Base-by-base conservation (phyloP, 2,797 vertebrate genomes). In the Lates japonicus region DNA sequence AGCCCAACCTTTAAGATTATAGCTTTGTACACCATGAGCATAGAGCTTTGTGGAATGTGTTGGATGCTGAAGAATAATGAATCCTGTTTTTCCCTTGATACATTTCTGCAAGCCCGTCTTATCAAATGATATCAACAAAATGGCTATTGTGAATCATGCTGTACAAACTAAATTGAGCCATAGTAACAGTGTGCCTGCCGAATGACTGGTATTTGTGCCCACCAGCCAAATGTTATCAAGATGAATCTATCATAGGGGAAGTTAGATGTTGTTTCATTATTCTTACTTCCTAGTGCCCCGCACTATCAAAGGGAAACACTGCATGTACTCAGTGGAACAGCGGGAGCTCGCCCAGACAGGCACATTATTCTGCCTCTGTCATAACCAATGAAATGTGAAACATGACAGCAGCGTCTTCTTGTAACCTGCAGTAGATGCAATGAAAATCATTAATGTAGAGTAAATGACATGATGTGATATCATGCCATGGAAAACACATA, bases 281-380 rank as follows among this genome's bases (percentile, higher is more conserved):
- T 89, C 52, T 85, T 85, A 67, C 77, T 84, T 92, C 81, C 87
- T 68, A 60, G 58, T 83, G 79, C 42, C 52, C 55, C 70, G 78
- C 17, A 69, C 88, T 87, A 86, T 90, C 89, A 86, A 85, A 90
- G 82, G 80, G 90, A 87, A 92, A 86, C 87, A 74, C 64, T 57
- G 84, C 61, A 9, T 68, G 78, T 22, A 72, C 68, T 78, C 79
- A 6, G 42, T 62, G 55, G 65, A 90, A 64, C 80, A 74, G 85
- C 49, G 9, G 87, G 83, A 83, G 77, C 78, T 87, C 54, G 37
- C 33, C 82, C 84, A 87, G 77, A 81, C 86, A 69, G 88, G 74
- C 74, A 64, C 74, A 57, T 83, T 83, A 67, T 72, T 85, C 80
- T 76, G 78, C 79, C 74, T 55, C 81, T 82, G 91, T 92, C 93